Conservation (phyloP, 2,113 vertebrate species). For the Mobula birostris region DNA sequence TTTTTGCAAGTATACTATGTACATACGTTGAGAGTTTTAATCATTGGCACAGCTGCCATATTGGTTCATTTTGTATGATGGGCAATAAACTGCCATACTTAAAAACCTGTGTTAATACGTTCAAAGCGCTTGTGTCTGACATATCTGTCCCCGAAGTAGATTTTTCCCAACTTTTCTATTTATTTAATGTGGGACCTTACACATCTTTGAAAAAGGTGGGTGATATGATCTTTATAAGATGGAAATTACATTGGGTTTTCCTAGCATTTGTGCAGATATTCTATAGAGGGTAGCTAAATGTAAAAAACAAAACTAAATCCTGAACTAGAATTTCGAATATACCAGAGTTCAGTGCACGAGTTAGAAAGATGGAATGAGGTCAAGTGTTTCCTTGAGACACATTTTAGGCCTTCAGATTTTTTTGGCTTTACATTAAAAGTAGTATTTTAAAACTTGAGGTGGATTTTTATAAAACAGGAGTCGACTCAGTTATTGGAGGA, state of each 20-base stretch:
- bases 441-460: not conserved
- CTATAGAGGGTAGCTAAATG: not conserved
- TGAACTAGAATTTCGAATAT: not conserved
- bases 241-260: not conserved
- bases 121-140: not conserved
- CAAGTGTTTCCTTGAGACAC: not conserved
- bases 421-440: not conserved
- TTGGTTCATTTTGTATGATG: constrained; percentile 73
- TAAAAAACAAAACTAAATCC: not conserved
- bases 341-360: not conserved
- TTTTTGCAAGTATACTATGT: constrained; percentile 78
- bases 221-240: not conserved
- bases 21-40: constrained; percentile 87
- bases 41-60: constrained; percentile 69
- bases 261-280: not conserved
- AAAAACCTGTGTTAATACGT: constrained; percentile 50
- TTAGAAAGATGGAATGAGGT: not conserved
- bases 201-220: not conserved
- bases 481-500: constrained; percentile 5
- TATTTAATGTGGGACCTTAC: not conserved
- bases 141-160: not conserved
- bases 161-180: not conserved
- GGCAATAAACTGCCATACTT: constrained; percentile 77
- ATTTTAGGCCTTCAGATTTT: not conserved
- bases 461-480: not conserved